These are phyloP conservation scores for Tragelaphus imberbis DNA, from an alignment of 2,113 vertebrate genomes.

Conservation along the genomic window DNA sequence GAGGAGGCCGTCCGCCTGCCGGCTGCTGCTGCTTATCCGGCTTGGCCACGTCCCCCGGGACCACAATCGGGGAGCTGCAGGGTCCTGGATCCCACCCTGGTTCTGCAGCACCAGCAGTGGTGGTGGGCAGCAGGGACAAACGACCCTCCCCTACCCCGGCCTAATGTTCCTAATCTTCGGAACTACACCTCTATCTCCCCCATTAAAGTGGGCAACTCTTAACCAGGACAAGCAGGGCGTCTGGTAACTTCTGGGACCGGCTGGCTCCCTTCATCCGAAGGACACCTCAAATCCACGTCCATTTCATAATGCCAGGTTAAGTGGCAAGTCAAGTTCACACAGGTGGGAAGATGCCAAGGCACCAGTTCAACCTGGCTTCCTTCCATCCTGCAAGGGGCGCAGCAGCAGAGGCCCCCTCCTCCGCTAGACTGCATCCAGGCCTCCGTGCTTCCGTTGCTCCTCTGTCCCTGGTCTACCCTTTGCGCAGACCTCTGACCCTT, in stretches of 20 bases:
- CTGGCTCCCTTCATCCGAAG: neutral
- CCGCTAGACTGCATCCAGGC: neutral
- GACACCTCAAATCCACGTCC: neutral
- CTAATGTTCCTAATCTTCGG: neutral
- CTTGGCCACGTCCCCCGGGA: neutral
- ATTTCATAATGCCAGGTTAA: neutral
- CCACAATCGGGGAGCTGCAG: neutral
- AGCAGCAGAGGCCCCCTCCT: neutral
- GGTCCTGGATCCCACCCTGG: rapidly evolving
- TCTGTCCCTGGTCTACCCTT: neutral
- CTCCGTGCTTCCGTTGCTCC: neutral
- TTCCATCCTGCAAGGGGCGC: neutral
- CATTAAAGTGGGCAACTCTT: neutral
- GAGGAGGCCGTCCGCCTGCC: neutral
- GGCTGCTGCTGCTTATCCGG: neutral
- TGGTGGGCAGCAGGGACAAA: rapidly evolving
- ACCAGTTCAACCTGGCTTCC: neutral
- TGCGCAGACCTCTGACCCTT: neutral
- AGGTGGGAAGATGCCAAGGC: neutral
- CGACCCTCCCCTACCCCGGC: neutral
- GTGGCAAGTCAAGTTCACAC: neutral
- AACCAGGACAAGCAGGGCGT: neutral
- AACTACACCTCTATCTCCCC: neutral
- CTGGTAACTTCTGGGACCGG: neutral
- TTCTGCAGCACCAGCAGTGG: neutral